A percentile compares a stretch with the other conserved stretches of the same genome.
Evolutionary conservation across 2,113 vertebrate genomes (phyloP).

Genomic region (Oryctolagus cuniculus): DNA sequence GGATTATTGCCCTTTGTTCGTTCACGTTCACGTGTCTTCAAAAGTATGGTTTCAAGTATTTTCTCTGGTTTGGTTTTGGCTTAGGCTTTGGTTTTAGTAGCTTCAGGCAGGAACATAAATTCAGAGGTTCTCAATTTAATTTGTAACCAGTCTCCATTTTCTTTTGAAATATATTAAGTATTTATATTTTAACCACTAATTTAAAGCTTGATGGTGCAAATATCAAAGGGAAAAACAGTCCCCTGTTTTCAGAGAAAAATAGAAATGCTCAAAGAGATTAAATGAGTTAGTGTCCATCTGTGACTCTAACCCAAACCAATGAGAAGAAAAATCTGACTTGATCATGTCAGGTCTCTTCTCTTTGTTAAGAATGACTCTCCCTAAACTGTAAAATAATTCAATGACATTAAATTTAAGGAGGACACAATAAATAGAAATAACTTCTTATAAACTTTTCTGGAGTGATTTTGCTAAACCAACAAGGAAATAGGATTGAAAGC

Average conservation of each 20-base stretch:
- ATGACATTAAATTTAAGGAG: not conserved
- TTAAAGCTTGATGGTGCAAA: conserved; percentile 35
- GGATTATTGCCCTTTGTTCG: not conserved
- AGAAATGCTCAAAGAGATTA: not conserved
- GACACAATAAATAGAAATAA: not conserved
- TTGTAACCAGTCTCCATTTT: conserved; percentile 8
- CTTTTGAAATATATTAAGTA: not conserved
- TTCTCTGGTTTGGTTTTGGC: not conserved
- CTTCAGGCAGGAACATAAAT: not conserved
- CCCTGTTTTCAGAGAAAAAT: not conserved
- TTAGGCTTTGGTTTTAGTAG: not conserved
- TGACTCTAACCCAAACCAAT: not conserved
- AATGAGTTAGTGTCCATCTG: not conserved
- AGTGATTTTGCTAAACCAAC: not conserved
- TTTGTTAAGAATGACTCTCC: not conserved
- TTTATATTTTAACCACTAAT: conserved; percentile 38
- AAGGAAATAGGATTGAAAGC: not conserved
- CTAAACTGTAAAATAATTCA: not conserved
- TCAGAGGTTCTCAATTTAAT: not conserved
- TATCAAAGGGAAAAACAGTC: not conserved
- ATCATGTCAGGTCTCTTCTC: not conserved
- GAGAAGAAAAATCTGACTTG: not conserved
- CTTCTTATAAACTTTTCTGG: not conserved
- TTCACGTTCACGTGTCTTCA: not conserved
- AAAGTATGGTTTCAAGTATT: conserved; percentile 7